Evolutionary conservation across 2,888 invertebrate genomes (phyloP), one percentile per base, ranked within the genome.

Genomic region (Xanthia togata): DNA sequence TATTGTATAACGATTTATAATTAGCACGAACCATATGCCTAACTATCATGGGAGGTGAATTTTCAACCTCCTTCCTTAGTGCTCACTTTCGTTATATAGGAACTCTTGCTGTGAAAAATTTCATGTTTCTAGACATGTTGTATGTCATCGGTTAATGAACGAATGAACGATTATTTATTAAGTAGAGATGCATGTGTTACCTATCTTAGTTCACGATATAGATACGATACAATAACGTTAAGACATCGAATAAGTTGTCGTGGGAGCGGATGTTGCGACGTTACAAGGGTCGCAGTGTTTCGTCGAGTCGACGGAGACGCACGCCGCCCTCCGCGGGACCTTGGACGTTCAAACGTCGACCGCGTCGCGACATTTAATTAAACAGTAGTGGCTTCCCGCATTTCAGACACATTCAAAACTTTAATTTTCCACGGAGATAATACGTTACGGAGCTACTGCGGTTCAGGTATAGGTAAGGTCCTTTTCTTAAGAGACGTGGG

Each of bases 331-430:
- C 64, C 70, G 73, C 73, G 76, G 77, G 70, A 75, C 70, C 76
- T 76, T 72, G 73, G 63, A 79, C 76, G 78, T 69, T 78, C 78
- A 81, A 84, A 87, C 86, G 80, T 78, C 81, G 82, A 86, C n/a
- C n/a, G n/a, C 88, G 79, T 79, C 82, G 82, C 87, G 81, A 87
- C 86, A 83, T 87, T 90, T 90, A 91, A 91, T 92, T 92, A 91
- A 91, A 90, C 84, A 85, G 84, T 84, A 86, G 86, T 87, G 87
- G 87, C 81, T 86, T 84, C 76, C 84, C 86, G 81, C 81, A 87
- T 86, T 84, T 87, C 79, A 86, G 79, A 82, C 82, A 73, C 64
- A 81, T 74, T 64, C 79, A 73, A 87, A 85, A 87, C 83, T 87
- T 86, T 81, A 86, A 87, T 85, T 85, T 79, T 82, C 74, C 60